These are phyloP conservation scores for Anas platyrhynchos DNA, from an alignment of 2,113 vertebrate species.

Conservation along the genomic window DNA sequence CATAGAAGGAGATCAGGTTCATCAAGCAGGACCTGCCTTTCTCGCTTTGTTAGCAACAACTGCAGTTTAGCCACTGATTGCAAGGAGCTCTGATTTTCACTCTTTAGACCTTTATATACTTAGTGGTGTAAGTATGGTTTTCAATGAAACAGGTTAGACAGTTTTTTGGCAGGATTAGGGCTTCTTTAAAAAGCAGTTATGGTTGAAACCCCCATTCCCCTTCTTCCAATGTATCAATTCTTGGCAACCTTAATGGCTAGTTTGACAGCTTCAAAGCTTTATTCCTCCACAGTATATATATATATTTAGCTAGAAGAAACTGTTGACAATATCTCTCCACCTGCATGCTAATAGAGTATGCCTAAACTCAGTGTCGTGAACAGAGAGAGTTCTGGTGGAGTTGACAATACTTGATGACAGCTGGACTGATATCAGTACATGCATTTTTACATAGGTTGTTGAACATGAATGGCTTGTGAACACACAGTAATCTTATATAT, in stretches of 20 bases:
- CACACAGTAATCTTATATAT: neutral
- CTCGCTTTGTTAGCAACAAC: neutral
- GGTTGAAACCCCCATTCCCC: neutral
- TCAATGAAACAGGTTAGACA: neutral
- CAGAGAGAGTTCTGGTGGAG: neutral
- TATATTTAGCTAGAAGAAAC: neutral
- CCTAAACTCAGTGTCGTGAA: neutral
- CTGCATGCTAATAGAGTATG: neutral
- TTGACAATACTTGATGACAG: neutral
- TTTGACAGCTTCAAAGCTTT: neutral
- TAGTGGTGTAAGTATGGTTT: neutral
- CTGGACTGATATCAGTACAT: neutral
- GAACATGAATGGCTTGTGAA: neutral
- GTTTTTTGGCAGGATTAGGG: neutral
- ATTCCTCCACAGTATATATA: neutral
- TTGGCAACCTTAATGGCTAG: neutral
- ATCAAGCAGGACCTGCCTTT: too few species aligned
- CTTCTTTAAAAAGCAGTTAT: neutral
- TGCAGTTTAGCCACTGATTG: neutral
- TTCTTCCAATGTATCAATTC: neutral
- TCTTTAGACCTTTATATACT: neutral
- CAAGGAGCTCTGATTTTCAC: neutral
- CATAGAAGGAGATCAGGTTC: too few species aligned
- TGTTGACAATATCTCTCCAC: rapidly evolving
- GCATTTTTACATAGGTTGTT: neutral